A percentile compares a stretch with the other conserved stretches of the same genome.
These are phyloP conservation scores for Mesocentrotus franciscanus DNA, from an alignment of 53 echinoderm and acorn worm genomes.

Conservation along the genomic window DNA sequence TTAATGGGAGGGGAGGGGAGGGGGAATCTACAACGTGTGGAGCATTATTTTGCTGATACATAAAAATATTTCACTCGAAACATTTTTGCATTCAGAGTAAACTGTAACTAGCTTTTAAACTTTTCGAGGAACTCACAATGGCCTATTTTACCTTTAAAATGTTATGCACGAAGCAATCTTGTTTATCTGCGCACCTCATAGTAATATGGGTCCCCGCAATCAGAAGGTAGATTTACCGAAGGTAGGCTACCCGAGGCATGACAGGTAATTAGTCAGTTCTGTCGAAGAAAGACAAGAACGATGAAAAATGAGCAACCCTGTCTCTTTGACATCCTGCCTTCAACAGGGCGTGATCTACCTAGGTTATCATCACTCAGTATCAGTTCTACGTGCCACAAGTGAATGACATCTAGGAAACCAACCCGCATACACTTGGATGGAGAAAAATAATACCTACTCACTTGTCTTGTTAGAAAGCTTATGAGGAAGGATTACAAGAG, in stretches of 20 bases:
- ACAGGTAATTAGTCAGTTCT: background rate
- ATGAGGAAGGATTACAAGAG: background rate
- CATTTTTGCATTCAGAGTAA: too few species aligned
- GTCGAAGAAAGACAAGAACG: background rate
- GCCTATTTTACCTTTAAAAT: background rate
- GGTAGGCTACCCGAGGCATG: background rate
- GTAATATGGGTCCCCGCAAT: background rate
- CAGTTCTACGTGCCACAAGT: background rate
- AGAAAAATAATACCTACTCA: background rate
- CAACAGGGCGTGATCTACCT: background rate
- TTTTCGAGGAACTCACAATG: background rate
- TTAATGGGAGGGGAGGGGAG: too few species aligned
- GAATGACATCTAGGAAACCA: background rate
- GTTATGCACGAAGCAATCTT: background rate
- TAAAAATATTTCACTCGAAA: too few species aligned
- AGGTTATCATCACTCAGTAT: slow-evolving; percentile 17
- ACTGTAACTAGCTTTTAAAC: too few species aligned
- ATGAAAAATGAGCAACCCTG: slow-evolving; percentile 11
- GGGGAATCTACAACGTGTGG: too few species aligned
- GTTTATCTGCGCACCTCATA: background rate
- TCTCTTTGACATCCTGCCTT: background rate
- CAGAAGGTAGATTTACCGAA: background rate
- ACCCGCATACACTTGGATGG: background rate
- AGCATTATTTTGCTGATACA: too few species aligned
- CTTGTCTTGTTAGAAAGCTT: background rate